Conservation (phyloP, 2,797 vertebrate genomes). For the Phoxinus dragarum region DNA sequence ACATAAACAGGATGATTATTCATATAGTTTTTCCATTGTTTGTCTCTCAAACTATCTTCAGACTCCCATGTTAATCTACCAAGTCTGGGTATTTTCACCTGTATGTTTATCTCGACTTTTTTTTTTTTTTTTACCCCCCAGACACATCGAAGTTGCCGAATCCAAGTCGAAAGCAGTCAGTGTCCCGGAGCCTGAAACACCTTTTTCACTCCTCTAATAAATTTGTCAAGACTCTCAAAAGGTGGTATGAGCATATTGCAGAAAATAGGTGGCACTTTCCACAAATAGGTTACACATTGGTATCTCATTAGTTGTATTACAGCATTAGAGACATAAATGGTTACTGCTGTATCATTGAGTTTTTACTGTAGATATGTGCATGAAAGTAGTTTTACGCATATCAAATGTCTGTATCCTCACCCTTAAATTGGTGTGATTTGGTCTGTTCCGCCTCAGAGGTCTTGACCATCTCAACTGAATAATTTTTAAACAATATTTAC, state of each 20-base stretch:
- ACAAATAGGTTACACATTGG: neutral
- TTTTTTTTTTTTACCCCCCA: conserved; percentile 61
- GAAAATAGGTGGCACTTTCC: neutral
- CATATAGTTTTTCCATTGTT: neutral
- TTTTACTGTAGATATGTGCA: neutral
- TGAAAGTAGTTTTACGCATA: neutral
- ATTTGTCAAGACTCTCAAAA: conserved; percentile 96
- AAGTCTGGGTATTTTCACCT: conserved; percentile 4
- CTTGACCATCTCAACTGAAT: neutral
- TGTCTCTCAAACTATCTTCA: neutral
- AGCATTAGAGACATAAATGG: neutral
- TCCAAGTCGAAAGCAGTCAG: conserved; percentile 92
- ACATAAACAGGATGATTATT: neutral
- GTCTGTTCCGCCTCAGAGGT: neutral
- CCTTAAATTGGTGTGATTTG: neutral
- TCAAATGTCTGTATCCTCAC: neutral
- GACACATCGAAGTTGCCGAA: conserved; percentile 91
- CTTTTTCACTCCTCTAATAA: conserved; percentile 98
- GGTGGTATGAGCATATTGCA: conserved; percentile 72
- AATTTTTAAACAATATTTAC: neutral
- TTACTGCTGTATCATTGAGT: neutral
- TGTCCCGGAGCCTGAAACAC: conserved; percentile 94
- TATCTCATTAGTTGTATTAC: neutral
- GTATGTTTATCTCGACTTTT: conserved; percentile 20
- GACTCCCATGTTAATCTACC: neutral